Evolutionary conservation across 2,797 vertebrate genomes (phyloP), one percentile per base, ranked within the genome.

Genomic region (Bryconaethiops microstoma): DNA sequence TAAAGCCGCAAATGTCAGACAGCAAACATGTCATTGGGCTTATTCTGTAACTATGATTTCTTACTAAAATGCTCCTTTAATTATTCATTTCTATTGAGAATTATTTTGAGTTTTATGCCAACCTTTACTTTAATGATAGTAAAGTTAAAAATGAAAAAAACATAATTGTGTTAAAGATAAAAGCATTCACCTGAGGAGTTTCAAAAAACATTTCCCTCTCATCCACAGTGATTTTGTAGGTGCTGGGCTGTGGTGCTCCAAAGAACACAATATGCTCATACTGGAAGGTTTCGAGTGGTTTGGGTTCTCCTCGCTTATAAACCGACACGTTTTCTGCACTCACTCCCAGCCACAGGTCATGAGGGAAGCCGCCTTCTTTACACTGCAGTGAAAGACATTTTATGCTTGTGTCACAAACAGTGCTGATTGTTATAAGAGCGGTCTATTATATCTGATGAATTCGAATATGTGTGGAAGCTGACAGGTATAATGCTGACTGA

Each of bases 141-240:
- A 67, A 9, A 1, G 45, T 48, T 48, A 48, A 48, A 48, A 48
- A 45, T 45, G 8, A 45, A 45, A 45, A 45, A 45, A 45, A 45
- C 35, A 2, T 35, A 35, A 35, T 4, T 35, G 4, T 35, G 35
- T 35, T 35, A 45, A 45, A 45, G 10, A 45, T 45, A 12, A 45
- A 45, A 45, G 42, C 13, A 52, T 16, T 35, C 87, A 98, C 97
- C 96, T 95, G 91, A 19, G 95, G 90, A 0, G 97, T 97, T 91
- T 98, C 96, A n/a, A 98, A 98, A 91, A 94, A 97, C 95, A 98
- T 96, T 90, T 98, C 97, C 86, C 96, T 94, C 88, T 97, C 96
- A 14, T 97, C 96, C 86, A 97, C 96, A 0, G 95, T 97, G 85
- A 98, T 93, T 91, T 97, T 97, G 93, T 97, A 97, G 86, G 96